Percentiles rank a stretch among this genome's conserved stretches.
These are phyloP conservation scores for Poecile atricapillus DNA, from an alignment of 2,113 vertebrate species.

Conservation along the genomic window DNA sequence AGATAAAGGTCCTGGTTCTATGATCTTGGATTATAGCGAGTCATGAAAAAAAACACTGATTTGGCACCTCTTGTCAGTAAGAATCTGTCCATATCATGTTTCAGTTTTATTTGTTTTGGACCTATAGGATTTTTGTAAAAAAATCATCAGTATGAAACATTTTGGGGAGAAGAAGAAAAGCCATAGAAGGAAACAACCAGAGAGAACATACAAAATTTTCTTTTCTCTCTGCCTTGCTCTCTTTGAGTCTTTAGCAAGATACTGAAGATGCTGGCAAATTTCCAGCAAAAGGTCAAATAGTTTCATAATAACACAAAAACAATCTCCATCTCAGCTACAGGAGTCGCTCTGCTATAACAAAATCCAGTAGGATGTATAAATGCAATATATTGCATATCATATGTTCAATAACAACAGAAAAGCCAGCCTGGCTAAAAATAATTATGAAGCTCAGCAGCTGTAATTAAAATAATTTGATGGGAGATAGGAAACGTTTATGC, in stretches of 20 bases:
- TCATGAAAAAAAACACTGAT: not conserved
- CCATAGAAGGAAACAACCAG: not conserved
- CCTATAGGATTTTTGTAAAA: not conserved
- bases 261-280: not conserved
- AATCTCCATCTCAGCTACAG: not conserved
- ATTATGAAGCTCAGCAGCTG: conserved; percentile 71
- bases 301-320: not conserved
- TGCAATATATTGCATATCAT: conserved; percentile 46
- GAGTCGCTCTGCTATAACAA: conserved; percentile 34
- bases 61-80: not conserved
- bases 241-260: not conserved
- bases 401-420: conserved; percentile 60
- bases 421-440: conserved; percentile 64
- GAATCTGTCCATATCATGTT: not conserved
- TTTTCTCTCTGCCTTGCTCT: not conserved
- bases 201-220: not conserved
- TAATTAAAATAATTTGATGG: conserved; percentile 80
- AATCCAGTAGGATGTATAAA: conserved; percentile 12
- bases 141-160: not conserved
- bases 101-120: not conserved
- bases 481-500: conserved; percentile 72
- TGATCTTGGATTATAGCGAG: conserved; percentile 12
- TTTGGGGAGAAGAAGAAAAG: not conserved
- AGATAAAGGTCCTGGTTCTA: conserved; percentile 17
- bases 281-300: not conserved